These are phyloP conservation scores for Chelmon rostratus DNA, from an alignment of 2,797 vertebrate genomes.

Conservation along the genomic window DNA sequence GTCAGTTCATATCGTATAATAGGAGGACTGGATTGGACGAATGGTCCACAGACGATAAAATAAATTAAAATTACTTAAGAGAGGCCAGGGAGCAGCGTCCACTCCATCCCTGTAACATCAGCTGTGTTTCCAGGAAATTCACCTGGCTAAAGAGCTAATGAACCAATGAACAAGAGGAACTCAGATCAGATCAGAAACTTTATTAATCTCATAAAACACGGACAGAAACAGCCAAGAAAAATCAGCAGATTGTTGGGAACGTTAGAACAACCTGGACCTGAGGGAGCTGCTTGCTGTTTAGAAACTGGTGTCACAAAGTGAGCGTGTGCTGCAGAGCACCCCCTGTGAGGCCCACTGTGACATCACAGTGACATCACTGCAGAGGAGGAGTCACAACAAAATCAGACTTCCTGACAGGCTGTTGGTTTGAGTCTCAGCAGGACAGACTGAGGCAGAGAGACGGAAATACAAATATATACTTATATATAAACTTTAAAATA, in stretches of 20 bases:
- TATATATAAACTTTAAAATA: slow-evolving; percentile 49
- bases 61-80: too few species aligned
- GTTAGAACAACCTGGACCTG: slow-evolving; percentile 29
- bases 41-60: too few species aligned
- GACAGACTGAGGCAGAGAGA: slow-evolving; percentile 6
- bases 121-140: neutral
- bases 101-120: neutral
- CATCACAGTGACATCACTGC: slow-evolving; percentile 21
- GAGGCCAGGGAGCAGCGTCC: too few species aligned
- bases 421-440: slow-evolving; percentile 25
- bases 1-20: too few species aligned
- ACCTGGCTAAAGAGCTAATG: neutral
- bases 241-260: slow-evolving; percentile 20
- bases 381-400: slow-evolving; percentile 13
- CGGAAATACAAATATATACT: slow-evolving; percentile 55
- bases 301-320: slow-evolving; percentile 12
- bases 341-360: neutral
- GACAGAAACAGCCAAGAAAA: slow-evolving; percentile 44
- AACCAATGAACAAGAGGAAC: slow-evolving; percentile 1
- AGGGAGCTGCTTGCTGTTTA: slow-evolving; percentile 18
- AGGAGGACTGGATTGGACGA: too few species aligned
- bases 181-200: slow-evolving; percentile 46
- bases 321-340: slow-evolving; percentile 28
- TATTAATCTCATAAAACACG: slow-evolving; percentile 62
- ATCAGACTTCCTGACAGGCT: slow-evolving; percentile 20